phyloP scores from a whole-genome alignment of 2,888 invertebrate genomes.

The Ephialtes manifestator region DNA sequence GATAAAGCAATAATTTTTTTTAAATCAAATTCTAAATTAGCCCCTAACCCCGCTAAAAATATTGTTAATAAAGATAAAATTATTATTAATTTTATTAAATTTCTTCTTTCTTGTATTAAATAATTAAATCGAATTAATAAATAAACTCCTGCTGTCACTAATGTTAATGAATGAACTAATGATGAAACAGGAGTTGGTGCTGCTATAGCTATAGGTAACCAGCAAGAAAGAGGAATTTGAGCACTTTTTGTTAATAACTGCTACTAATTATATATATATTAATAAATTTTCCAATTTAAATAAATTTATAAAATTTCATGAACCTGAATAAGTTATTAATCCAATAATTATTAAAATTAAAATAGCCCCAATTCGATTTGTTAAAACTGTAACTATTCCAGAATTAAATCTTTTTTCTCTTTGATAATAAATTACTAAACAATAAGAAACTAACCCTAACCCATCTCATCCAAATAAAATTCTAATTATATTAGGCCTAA shows the following conservation, averaged over 20 bases:
- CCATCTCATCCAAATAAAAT: constrained; percentile 92
- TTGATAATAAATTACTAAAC: constrained; percentile 91
- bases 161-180: constrained; percentile 92
- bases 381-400: constrained; percentile 91
- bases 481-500: constrained; percentile 90
- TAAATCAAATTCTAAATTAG: constrained; percentile 90
- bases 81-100: constrained; percentile 53
- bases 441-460: constrained; percentile 91
- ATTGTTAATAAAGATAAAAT: constrained; percentile 87
- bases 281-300: constrained; percentile 86
- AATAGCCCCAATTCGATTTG: constrained; percentile 92
- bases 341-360: constrained; percentile 89
- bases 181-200: constrained; percentile 92
- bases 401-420: constrained; percentile 90
- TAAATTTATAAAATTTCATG: constrained; percentile 85
- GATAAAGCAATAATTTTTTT: constrained; percentile 94
- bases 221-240: constrained; percentile 93
- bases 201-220: constrained; percentile 92
- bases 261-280: constrained; percentile 83
- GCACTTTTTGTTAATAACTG: constrained; percentile 92
- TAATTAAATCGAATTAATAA: constrained; percentile 90
- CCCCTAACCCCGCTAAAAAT: constrained; percentile 88
- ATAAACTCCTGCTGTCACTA: constrained; percentile 92
- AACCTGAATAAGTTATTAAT: constrained; percentile 88
- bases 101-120: constrained; percentile 87